Conservation (phyloP, 2,888 invertebrate genomes). For the Polyommatus iphigenia region DNA sequence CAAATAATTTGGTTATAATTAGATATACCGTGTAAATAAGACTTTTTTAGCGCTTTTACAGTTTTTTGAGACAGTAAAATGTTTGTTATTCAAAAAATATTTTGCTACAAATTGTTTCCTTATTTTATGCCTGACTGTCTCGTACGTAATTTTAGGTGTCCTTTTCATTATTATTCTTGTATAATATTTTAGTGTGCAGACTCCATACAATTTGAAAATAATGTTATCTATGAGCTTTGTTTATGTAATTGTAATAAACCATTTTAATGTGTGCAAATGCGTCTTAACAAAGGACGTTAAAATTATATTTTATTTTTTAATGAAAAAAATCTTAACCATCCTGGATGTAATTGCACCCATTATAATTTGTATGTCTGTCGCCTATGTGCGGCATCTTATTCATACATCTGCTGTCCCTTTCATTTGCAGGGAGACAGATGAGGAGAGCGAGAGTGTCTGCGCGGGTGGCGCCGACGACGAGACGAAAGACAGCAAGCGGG, state of each 20-base stretch:
- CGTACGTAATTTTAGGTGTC: background rate
- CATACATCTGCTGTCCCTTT: background rate
- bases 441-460: constrained; percentile 72
- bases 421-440: constrained; percentile 65
- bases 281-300: background rate
- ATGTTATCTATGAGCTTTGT: background rate
- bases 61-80: background rate
- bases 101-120: background rate
- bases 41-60: background rate
- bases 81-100: background rate
- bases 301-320: background rate
- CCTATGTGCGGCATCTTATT: background rate
- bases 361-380: background rate
- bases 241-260: background rate
- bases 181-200: background rate
- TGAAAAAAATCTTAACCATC: no score
- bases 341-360: no score
- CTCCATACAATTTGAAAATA: no score
- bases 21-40: no score
- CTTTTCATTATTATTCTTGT: background rate
- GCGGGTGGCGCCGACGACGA: constrained; percentile 65
- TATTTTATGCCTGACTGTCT: background rate
- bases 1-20: background rate
- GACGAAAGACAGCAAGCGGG: constrained; percentile 61
- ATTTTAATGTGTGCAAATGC: background rate